Evolutionary conservation across 2,113 vertebrate species (phyloP), one percentile per base, ranked within the genome.

Genomic region (Microtus pennsylvanicus): DNA sequence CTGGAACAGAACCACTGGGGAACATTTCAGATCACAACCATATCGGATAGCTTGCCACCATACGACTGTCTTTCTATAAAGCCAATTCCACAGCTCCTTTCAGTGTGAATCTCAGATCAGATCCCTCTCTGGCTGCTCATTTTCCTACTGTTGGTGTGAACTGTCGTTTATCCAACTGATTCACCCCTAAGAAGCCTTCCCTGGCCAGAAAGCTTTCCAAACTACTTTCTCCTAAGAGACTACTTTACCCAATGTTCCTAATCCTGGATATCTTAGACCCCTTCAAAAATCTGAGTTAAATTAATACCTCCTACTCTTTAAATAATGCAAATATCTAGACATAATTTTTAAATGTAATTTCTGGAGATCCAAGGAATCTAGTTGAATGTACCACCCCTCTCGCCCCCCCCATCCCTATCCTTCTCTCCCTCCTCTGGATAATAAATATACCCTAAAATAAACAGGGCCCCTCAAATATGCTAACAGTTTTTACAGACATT

Each of bases 341-440:
- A 24, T 17, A 63, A 35, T 30, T 38, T 90, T 38, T 70, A 65
- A 70, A 61, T 72, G 19, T 67, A 52, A 69, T 90, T 93, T 95
- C 38, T 80, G 30, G 63, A 92, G 69, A 14, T 90, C 45, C 24
- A 50, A 67, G 42, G n/a, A 93, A 76, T 93, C 63, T 33, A 90
- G 45, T 24, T 78, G 21, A 87, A 82, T 33, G 26, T 81, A 58
- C 33, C 35, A 58, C 14, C 52, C 3, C 33, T 50, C 22, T 50
- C 10, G 10, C 10, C 47, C 47, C n/a, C 4, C 14, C 7, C 0
- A 55, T 7, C 5, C 42, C 21, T 1, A 28, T 6, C 5, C 4
- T 7, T 19, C 70, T 74, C 35, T 12, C 5, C 14, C 1, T 35
- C 24, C 33, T 24, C 21, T 22, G 13, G 70, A 7, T 90, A 52